Evolutionary conservation across 2,888 invertebrate species (phyloP).

Genomic region (Drosophila paucipuncta): DNA sequence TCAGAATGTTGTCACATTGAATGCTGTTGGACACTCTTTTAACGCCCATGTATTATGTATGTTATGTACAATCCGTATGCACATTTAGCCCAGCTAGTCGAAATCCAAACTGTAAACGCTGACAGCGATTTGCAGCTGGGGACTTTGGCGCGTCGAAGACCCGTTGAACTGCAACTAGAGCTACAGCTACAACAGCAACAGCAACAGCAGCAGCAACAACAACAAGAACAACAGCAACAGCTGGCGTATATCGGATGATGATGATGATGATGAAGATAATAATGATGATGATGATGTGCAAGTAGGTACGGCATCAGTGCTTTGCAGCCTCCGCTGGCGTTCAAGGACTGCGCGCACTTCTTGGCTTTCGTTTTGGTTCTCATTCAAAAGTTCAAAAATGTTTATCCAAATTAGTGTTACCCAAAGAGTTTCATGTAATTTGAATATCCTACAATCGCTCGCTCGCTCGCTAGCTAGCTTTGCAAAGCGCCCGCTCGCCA

Average conservation of each 20-base stretch:
- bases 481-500: conserved; percentile 29
- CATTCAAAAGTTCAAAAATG: conserved; percentile 36
- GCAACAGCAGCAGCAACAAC: background rate
- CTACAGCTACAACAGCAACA: conserved; percentile 10
- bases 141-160: conserved; percentile 61
- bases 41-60: conserved; percentile 30
- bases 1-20: conserved; percentile 1
- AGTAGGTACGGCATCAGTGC: conserved; percentile 68
- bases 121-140: conserved; percentile 73
- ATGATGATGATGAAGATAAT: conserved; percentile 29
- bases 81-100: conserved; percentile 82
- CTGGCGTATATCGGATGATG: conserved; percentile 49
- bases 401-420: conserved; percentile 43
- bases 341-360: conserved; percentile 29
- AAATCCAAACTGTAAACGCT: conserved; percentile 80
- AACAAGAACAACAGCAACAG: background rate
- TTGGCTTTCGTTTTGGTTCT: conserved; percentile 53
- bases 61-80: conserved; percentile 50
- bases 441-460: conserved; percentile 36
- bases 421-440: conserved; percentile 37
- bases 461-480: conserved; percentile 47
- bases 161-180: conserved; percentile 38
- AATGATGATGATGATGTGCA: conserved; percentile 45
- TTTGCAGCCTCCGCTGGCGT: conserved; percentile 24
- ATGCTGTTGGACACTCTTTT: conserved; percentile 3